Evolutionary conservation across 64 coral and sea anemone genomes (phyloP), one percentile per base, ranked within the genome.

Genomic region (Cladopsammia gracilis): DNA sequence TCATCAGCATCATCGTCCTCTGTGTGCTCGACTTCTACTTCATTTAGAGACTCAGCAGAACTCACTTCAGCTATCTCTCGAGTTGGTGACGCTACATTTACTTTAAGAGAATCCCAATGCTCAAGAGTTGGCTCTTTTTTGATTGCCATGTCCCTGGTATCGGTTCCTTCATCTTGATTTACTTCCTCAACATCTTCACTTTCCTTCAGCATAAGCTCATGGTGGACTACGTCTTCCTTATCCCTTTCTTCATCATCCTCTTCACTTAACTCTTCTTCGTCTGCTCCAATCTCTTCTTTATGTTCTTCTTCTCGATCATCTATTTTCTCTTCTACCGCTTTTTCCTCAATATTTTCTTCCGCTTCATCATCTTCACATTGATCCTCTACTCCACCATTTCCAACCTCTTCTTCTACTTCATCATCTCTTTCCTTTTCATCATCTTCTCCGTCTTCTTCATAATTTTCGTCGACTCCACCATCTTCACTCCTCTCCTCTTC

Each of bases 81-180:
- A 15, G 80, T 68, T 66, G 80, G 62, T 3, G 80, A 69, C 11
- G 42, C 60, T 1, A 84, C 80, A n/a, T 84, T 23, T 20, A 66
- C 62, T 66, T 51, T 84, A 43, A 84, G 62, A 23, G 80, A 84
- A 68, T 65, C 60, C 16, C 44, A 66, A 20, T 68, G 80, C 47
- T 68, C 62, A n/a, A 65, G 61, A 67, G 3, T 67, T 34, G 54
- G 16, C 25, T 44, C 24, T 1, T 45, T 80, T 2, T 16, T 48
- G 15, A 11, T 49, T 16, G 45, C 20, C 19, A 25, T 13, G 57
- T 62, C 26, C 15, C 7, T 8, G 6, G 11, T 20, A 3, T 68
- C 62, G n/a, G 24, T 50, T 51, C 13, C 60, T 2, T 67, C 62
- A 51, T 84, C 44, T 10, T 50, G 19, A 0, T 48, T 47, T 6